A percentile compares a stretch with the other conserved stretches of the same genome.
These are phyloP conservation scores for Anastatus disparis DNA, from an alignment of 1,140 invertebrate genomes.

Conservation along the genomic window DNA sequence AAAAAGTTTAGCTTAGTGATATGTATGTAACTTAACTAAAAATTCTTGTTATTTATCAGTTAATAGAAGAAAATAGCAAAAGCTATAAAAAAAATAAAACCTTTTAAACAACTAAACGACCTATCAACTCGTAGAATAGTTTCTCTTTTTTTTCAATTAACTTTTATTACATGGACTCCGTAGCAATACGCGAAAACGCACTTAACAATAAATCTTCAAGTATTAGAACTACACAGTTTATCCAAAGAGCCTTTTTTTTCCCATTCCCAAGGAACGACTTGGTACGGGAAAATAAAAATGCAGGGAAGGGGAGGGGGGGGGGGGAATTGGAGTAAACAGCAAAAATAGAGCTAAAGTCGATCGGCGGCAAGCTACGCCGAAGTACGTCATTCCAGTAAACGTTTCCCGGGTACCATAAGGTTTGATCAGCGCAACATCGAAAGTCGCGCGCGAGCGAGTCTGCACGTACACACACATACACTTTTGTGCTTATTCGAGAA, in stretches of 20 bases:
- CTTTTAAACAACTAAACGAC: too few species aligned
- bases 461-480: too few species aligned
- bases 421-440: conserved; percentile 46
- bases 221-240: background rate
- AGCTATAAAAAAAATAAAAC: too few species aligned
- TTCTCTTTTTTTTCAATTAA: background rate
- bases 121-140: too few species aligned
- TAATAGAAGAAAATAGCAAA: too few species aligned
- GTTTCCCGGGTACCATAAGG: conserved; percentile 42
- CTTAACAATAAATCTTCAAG: background rate
- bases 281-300: background rate
- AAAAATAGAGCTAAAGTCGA: background rate
- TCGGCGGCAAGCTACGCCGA: too few species aligned
- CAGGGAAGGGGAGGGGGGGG: too few species aligned
- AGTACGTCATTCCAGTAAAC: conserved; percentile 41
- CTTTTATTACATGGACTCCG: background rate
- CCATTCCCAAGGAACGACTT: background rate
- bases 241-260: background rate
- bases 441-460: conserved; percentile 9
- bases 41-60: too few species aligned
- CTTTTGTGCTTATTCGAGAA: too few species aligned
- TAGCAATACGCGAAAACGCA: background rate
- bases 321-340: conserved; percentile 17
- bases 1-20: too few species aligned
- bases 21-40: too few species aligned